Percentiles rank a stretch among this genome's conserved stretches.
Conservation (phyloP, 2,888 invertebrate genomes). For the Dasysyrphus tricinctus region DNA sequence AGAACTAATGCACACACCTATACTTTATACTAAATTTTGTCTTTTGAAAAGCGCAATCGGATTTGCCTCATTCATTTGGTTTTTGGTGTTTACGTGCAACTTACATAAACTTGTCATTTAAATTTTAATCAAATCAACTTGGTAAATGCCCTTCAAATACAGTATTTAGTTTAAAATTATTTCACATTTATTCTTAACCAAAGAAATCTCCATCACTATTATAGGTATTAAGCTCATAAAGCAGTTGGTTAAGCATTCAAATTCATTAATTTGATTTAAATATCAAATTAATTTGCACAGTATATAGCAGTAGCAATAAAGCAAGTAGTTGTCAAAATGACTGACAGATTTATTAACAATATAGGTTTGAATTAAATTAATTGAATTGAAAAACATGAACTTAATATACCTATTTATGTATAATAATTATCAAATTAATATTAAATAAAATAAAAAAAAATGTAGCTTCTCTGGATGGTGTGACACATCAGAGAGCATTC, state of each 20-base stretch:
- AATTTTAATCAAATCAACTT: not conserved
- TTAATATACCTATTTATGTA: no score
- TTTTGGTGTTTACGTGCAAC: not conserved
- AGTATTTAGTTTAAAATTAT: not conserved
- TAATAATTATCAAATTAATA: no score
- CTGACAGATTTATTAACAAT: slow-evolving; percentile 7
- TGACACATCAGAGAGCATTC: slow-evolving; percentile 3
- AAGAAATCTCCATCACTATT: no score
- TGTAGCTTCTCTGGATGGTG: slow-evolving; percentile 18
- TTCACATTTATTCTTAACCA: not conserved
- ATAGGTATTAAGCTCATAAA: not conserved
- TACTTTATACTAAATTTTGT: no score
- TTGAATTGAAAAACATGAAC: no score
- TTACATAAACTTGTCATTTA: not conserved
- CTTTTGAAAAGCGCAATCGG: no score
- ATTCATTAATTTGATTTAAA: slow-evolving; percentile 13
- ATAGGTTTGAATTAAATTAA: no score
- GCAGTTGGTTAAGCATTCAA: slow-evolving; percentile 17
- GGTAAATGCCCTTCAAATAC: not conserved
- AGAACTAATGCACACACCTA: no score
- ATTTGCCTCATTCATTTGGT: no score
- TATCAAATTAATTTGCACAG: not conserved
- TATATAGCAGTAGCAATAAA: no score
- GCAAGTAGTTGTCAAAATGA: slow-evolving; percentile 5
- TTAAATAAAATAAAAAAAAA: not conserved